These are phyloP conservation scores for Scortum barcoo DNA, from an alignment of 2,113 vertebrate genomes.

Conservation along the genomic window DNA sequence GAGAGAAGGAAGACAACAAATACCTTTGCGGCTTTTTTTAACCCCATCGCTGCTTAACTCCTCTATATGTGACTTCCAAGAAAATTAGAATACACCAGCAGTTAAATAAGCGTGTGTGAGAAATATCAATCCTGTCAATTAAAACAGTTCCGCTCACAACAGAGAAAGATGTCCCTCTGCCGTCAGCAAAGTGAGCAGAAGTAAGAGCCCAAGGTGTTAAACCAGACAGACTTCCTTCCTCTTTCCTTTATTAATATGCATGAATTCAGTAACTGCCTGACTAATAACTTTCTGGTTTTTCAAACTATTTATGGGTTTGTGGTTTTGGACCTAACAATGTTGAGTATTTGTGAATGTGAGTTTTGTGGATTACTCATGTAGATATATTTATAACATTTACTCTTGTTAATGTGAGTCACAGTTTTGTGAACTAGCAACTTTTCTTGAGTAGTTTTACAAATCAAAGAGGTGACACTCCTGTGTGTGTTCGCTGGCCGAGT, in stretches of 20 bases:
- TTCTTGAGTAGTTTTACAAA: too few relatives aligned
- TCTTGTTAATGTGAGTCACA: too few relatives aligned
- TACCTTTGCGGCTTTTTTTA: background rate
- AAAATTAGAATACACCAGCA: background rate
- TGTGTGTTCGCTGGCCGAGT: too few relatives aligned
- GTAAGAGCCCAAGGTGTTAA: background rate
- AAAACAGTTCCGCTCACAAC: too few relatives aligned
- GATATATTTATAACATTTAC: too few relatives aligned
- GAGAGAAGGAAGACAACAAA: background rate
- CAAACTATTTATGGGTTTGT: too few relatives aligned
- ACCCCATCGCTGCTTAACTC: background rate
- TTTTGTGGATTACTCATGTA: too few relatives aligned
- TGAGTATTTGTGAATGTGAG: too few relatives aligned
- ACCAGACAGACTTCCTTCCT: background rate
- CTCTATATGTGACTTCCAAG: background rate
- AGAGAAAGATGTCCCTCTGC: background rate
- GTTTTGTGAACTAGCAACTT: too few relatives aligned
- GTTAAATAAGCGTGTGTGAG: background rate
- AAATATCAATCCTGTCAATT: background rate
- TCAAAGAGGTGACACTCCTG: too few relatives aligned
- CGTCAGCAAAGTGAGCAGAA: background rate
- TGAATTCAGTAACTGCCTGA: background rate
- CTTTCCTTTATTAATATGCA: background rate
- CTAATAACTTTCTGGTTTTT: too few relatives aligned
- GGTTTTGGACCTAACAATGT: too few relatives aligned